phyloP scores from a whole-genome alignment of 2,113 vertebrate species.

The Coregonus clupeaformis region DNA sequence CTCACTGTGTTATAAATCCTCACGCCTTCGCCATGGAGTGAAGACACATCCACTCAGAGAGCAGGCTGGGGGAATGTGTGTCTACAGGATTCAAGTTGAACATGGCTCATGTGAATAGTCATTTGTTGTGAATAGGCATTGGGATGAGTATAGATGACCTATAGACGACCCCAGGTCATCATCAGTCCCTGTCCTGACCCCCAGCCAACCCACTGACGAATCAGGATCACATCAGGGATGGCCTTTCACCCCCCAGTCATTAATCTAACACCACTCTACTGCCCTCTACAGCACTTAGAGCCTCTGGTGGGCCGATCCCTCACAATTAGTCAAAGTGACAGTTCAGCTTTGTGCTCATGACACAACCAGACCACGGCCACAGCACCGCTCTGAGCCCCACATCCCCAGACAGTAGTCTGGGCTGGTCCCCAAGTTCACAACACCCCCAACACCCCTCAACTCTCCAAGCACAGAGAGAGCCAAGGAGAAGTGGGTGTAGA shows the following conservation, averaged over 20 bases:
- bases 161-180: neutral
- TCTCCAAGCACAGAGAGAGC: constrained; percentile 7
- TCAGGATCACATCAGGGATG: constrained; percentile 54
- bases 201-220: constrained; percentile 55
- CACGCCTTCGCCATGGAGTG: neutral
- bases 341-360: constrained; percentile 67
- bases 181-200: constrained; percentile 7
- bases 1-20: constrained; percentile 48
- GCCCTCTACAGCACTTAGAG: constrained; percentile 18
- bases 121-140: too few relatives aligned
- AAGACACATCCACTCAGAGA: neutral
- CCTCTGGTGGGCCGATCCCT: constrained; percentile 58
- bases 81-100: too few relatives aligned
- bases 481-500: constrained; percentile 11
- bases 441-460: constrained; percentile 21
- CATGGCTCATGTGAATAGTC: too few relatives aligned
- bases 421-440: constrained; percentile 52
- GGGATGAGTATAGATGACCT: neutral
- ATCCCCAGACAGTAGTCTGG: constrained; percentile 37
- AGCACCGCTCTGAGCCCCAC: constrained; percentile 46
- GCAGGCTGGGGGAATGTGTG: neutral
- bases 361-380: constrained; percentile 68
- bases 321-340: constrained; percentile 79
- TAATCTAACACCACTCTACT: constrained; percentile 22
- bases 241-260: constrained; percentile 29